Percentiles rank a stretch among this genome's conserved stretches.
Evolutionary conservation across 1,140 invertebrate species (phyloP).

Genomic region (Micrasema longulum): DNA sequence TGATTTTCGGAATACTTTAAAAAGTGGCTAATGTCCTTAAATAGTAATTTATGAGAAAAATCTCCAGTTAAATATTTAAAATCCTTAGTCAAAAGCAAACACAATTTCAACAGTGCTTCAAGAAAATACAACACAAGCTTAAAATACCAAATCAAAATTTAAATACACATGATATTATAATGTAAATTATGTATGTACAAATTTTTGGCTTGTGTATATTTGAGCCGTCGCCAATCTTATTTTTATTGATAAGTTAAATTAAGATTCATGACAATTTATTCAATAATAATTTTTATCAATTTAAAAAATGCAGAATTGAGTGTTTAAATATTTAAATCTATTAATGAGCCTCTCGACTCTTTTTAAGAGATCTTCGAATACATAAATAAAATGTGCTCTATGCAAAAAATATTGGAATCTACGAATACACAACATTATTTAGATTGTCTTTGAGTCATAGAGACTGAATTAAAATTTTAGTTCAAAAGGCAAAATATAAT

Average conservation of each 20-base stretch:
- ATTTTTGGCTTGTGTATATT: conserved; percentile 43
- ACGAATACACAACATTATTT: not conserved
- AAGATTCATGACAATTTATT: conserved; percentile 22
- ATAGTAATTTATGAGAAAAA: conserved; percentile 37
- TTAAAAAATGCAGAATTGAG: conserved; percentile 24
- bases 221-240: conserved; percentile 45
- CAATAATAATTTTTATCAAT: not conserved
- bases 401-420: conserved; percentile 18
- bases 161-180: conserved; percentile 5
- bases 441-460: conserved; percentile 25
- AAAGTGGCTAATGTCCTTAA: conserved; percentile 39
- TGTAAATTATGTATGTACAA: conserved; percentile 26
- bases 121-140: conserved; percentile 26
- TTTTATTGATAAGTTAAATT: conserved; percentile 20
- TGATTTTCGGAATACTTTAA: not conserved
- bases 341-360: conserved; percentile 21
- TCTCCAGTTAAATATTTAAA: conserved; percentile 13
- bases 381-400: conserved; percentile 10
- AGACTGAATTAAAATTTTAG: conserved; percentile 1
- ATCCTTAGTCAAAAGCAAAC: conserved; percentile 12
- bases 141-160: not conserved
- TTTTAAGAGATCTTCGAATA: conserved; percentile 31
- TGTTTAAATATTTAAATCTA: conserved; percentile 12
- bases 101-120: conserved; percentile 7
- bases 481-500: not conserved